phyloP scores from a whole-genome alignment of 2,888 invertebrate genomes.

The Suillia variegata region DNA sequence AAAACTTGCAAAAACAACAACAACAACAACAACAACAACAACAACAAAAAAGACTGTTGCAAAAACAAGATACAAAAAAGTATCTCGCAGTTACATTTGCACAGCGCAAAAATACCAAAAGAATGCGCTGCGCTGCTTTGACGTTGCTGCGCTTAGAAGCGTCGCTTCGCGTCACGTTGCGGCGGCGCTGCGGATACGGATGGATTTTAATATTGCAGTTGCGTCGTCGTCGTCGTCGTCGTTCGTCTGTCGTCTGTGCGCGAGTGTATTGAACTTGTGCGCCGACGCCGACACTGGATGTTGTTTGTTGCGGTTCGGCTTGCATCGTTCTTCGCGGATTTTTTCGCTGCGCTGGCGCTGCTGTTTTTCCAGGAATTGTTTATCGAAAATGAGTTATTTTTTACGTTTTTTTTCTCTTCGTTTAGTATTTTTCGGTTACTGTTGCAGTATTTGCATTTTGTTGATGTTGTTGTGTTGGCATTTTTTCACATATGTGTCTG shows the following conservation, averaged over 20 bases:
- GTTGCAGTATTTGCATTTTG: constrained; percentile 32
- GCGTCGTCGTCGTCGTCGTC: constrained; percentile 5
- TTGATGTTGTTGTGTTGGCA: not conserved
- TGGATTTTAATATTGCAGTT: constrained; percentile 1
- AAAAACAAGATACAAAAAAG: constrained; percentile 18
- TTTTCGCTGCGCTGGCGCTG: constrained; percentile 19
- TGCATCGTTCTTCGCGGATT: constrained; percentile 3
- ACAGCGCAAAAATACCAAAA: constrained; percentile 11
- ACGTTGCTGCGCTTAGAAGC: too few relatives aligned
- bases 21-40: constrained; percentile 3
- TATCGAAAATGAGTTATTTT: constrained; percentile 28
- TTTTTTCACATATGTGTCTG: too few relatives aligned
- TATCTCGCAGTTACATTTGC: constrained; percentile 11
- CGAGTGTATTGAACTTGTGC: constrained; percentile 2
- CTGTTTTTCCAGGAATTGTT: constrained; percentile 26
- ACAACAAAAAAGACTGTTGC: too few relatives aligned
- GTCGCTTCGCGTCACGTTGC: too few relatives aligned
- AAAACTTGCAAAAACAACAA: constrained; percentile 4
- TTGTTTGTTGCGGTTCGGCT: constrained; percentile 21
- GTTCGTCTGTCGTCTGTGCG: constrained; percentile 1
- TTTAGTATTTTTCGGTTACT: constrained; percentile 27
- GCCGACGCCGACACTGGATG: too few relatives aligned
- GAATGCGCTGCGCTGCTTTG: constrained; percentile 17
- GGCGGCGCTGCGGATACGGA: not conserved
- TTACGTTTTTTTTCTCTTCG: too few relatives aligned